These are phyloP conservation scores for Champsocephalus gunnari DNA, from an alignment of 2,797 vertebrate genomes.

Conservation along the genomic window DNA sequence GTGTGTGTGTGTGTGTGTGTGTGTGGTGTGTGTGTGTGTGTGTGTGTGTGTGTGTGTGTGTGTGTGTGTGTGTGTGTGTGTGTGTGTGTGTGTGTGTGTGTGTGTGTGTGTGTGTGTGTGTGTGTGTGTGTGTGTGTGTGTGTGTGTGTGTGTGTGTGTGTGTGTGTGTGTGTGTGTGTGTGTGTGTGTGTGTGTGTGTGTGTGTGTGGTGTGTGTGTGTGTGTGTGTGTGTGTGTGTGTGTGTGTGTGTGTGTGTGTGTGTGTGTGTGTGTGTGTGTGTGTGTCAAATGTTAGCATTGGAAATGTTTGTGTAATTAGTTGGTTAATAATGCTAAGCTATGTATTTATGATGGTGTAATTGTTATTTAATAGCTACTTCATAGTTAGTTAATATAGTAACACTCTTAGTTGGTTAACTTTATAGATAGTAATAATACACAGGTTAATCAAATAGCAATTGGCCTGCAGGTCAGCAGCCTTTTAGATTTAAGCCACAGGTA, in stretches of 20 bases:
- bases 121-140: no score
- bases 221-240: no score
- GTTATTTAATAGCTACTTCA: not conserved
- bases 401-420: not conserved
- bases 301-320: not conserved
- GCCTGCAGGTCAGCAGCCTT: not conserved
- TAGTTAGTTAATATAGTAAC: not conserved
- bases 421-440: not conserved
- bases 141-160: no score
- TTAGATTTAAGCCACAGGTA: not conserved
- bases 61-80: not conserved
- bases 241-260: no score
- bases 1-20: conserved; percentile 6
- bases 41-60: not conserved
- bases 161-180: not conserved
- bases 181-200: not conserved
- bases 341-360: not conserved
- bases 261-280: no score
- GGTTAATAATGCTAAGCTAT: not conserved
- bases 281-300: no score
- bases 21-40: conserved; percentile 13
- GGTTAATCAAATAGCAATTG: not conserved
- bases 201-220: no score
- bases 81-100: no score
- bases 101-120: no score